Conservation (phyloP, 2,797 vertebrate species). For the Amphiprion clarkii region DNA sequence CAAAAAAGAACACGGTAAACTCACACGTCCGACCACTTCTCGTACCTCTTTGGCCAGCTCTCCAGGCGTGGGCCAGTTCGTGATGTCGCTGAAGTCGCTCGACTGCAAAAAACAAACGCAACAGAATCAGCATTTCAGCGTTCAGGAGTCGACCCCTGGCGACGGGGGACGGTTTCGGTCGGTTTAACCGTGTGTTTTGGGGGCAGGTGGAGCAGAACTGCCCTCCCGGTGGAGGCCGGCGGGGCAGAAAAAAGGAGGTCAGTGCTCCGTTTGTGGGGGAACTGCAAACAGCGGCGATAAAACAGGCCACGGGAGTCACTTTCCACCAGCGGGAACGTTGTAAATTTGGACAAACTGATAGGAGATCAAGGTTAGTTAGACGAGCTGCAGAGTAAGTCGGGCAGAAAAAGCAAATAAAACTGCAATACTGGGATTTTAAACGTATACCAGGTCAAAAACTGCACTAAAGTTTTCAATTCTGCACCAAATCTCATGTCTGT, state of each 20-base stretch:
- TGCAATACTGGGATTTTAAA: too few species aligned
- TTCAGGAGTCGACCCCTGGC: background rate
- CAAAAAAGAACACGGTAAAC: too few species aligned
- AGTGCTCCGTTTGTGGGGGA: constrained; percentile 47
- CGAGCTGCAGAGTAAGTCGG: background rate
- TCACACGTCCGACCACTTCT: constrained; percentile 10
- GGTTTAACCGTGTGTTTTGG: background rate
- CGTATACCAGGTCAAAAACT: too few species aligned
- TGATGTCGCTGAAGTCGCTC: constrained; percentile 93
- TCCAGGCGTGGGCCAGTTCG: constrained; percentile 96
- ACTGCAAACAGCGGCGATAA: constrained; percentile 63
- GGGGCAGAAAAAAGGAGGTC: constrained; percentile 46
- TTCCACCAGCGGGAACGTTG: constrained; percentile 9
- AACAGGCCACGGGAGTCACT: constrained; percentile 25
- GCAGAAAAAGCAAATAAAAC: too few species aligned
- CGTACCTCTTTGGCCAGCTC: constrained; percentile 94
- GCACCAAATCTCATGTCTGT: too few species aligned
- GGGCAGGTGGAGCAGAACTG: background rate
- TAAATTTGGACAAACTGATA: constrained; percentile 61
- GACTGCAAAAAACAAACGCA: constrained; percentile 78
- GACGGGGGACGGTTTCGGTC: background rate
- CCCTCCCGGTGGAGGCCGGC: constrained; percentile 9
- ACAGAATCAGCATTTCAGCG: background rate
- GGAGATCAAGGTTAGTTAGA: constrained; percentile 54
- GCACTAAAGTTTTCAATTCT: too few species aligned